Conservation (phyloP, 2,113 vertebrate genomes). For the Boulengeromyrus knoepffleri region DNA sequence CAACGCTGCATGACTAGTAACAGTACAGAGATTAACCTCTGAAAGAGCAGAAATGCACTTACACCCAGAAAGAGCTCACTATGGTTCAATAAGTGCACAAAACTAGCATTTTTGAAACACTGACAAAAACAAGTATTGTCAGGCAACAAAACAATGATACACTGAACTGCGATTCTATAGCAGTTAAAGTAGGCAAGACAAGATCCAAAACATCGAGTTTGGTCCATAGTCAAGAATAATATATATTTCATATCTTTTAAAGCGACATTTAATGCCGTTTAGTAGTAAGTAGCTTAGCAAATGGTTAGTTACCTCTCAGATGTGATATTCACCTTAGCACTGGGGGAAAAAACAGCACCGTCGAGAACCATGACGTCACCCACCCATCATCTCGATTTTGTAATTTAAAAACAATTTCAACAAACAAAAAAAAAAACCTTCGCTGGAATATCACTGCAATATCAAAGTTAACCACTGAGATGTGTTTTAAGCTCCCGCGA, state of each 20-base stretch:
- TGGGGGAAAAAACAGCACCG: constrained; percentile 12
- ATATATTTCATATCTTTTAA: background rate
- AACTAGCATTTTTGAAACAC: constrained; percentile 74
- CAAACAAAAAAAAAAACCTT: constrained; percentile 10
- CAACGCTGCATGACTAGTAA: constrained; percentile 81
- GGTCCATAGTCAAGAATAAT: constrained; percentile 54
- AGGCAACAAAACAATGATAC: constrained; percentile 85
- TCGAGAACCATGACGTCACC: background rate
- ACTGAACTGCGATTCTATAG: constrained; percentile 80
- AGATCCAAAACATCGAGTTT: constrained; percentile 64
- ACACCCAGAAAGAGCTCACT: constrained; percentile 83
- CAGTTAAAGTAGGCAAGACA: constrained; percentile 74
- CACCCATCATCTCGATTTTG: background rate
- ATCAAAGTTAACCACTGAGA: constrained; percentile 39
- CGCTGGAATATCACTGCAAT: constrained; percentile 28
- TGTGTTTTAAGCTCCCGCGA: constrained; percentile 36
- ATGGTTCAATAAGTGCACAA: constrained; percentile 90
- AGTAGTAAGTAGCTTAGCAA: constrained; percentile 23
- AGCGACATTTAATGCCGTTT: constrained; percentile 28
- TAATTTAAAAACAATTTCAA: constrained; percentile 5
- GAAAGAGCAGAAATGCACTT: constrained; percentile 85
- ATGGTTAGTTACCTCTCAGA: constrained; percentile 10
- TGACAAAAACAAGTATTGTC: constrained; percentile 83
- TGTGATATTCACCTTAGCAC: constrained; percentile 18
- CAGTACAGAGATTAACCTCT: constrained; percentile 73